Percentiles rank a stretch among this genome's conserved stretches.
Evolutionary conservation across 2,797 vertebrate genomes (phyloP).

Genomic region (Onychomys torridus): DNA sequence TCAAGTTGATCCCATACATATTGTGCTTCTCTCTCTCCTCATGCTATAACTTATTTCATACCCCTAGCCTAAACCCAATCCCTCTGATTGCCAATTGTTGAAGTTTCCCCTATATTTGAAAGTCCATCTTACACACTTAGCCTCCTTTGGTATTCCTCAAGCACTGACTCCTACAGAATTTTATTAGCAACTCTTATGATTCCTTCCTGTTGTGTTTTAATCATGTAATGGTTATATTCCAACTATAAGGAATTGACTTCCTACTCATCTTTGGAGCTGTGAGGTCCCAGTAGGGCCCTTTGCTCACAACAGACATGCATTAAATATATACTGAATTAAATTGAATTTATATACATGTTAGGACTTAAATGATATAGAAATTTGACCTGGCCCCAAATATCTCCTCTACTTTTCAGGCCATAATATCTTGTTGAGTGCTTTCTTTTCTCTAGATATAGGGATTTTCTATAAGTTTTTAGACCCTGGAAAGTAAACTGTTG

Average conservation of each 20-base stretch:
- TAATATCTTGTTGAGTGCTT: constrained; percentile 24
- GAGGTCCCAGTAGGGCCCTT: constrained; percentile 2
- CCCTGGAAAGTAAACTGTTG: background rate
- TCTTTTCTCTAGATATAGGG: constrained; percentile 13
- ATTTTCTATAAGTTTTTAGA: constrained; percentile 55
- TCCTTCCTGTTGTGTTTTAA: constrained; percentile 53
- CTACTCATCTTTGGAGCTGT: constrained; percentile 27
- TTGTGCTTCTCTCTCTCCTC: background rate
- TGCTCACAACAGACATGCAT: constrained; percentile 7
- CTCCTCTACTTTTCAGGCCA: background rate
- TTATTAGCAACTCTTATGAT: background rate
- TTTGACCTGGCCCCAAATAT: background rate
- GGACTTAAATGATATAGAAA: constrained; percentile 52
- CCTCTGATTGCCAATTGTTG: constrained; percentile 7
- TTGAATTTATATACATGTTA: background rate
- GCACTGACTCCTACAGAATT: background rate
- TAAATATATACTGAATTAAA: constrained; percentile 51
- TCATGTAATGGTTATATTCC: constrained; percentile 29
- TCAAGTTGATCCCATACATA: background rate
- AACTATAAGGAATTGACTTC: constrained; percentile 15
- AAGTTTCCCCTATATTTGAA: constrained; percentile 15
- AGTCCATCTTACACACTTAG: background rate
- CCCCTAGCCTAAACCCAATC: background rate
- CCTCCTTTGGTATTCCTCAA: constrained; percentile 7
- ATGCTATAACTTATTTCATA: background rate